These are phyloP conservation scores for Eupleurogrammus muticus DNA, from an alignment of 2,797 vertebrate genomes.

Conservation along the genomic window DNA sequence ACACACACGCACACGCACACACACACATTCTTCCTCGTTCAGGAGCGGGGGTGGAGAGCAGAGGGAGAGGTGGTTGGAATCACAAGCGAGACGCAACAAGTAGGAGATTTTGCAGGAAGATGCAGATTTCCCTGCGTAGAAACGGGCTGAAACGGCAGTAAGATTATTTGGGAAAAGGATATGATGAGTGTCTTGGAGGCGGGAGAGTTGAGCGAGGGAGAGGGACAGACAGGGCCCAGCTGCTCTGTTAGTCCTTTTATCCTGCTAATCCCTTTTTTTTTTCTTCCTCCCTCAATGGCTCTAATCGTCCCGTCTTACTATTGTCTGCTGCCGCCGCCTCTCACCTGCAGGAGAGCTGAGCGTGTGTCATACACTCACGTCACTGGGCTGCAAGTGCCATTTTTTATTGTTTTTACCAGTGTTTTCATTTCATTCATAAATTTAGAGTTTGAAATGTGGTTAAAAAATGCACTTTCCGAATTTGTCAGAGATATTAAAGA, in stretches of 20 bases:
- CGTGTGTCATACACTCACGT: background rate
- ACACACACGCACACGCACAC: constrained; percentile 39
- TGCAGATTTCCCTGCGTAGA: constrained; percentile 3
- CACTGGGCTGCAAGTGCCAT: background rate
- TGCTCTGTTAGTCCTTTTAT: constrained; percentile 55
- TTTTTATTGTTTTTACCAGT: background rate
- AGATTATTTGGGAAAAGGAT: background rate
- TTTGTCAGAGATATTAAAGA: too few species aligned
- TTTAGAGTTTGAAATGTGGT: background rate
- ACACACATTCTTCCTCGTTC: constrained; percentile 54
- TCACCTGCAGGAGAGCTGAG: constrained; percentile 40
- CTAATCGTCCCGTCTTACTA: constrained; percentile 33
- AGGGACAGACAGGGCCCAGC: constrained; percentile 26
- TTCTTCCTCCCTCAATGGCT: constrained; percentile 23
- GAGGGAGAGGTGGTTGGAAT: constrained; percentile 42
- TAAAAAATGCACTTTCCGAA: too few species aligned
- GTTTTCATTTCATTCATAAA: background rate
- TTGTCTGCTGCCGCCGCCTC: constrained; percentile 23
- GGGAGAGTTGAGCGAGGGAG: constrained; percentile 1
- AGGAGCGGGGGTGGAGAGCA: constrained; percentile 64
- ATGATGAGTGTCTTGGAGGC: background rate
- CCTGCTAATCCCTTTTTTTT: constrained; percentile 29
- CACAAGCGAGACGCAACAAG: constrained; percentile 64
- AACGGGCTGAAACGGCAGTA: background rate
- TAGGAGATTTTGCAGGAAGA: constrained; percentile 25